Evolutionary conservation across 2,113 vertebrate genomes (phyloP), one percentile per base, ranked within the genome.

Genomic region (Pagrus major): DNA sequence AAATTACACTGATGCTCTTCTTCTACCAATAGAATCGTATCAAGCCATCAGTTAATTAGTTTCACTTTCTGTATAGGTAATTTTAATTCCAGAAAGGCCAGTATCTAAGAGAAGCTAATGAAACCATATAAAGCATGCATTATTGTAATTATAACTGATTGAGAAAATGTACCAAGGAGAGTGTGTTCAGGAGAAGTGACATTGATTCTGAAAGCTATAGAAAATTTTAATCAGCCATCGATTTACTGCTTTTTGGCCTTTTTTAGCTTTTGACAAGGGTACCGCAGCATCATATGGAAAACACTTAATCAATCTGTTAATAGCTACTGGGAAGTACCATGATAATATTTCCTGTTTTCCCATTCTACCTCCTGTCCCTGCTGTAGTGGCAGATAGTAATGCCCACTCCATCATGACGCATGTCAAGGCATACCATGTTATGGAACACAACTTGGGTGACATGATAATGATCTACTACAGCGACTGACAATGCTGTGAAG

Each of bases 381-480:
- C 66, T 35, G 42, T 6, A 55, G 47, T 18, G 1, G 54, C 35
- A 58, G 59, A 35, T 58, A 29, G 29, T 29, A n/a, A 29, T 39
- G 70, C 59, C 9, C 1, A 9, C n/a, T 78, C n/a, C 20, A 37
- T 77, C 29, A 42, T 10, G 5, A 64, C 60, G 58, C 56, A 63
- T 64, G 59, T 80, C 21, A 59, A 39, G 41, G 7, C 29, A 25
- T 55, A 58, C 78, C 82, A 87, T 11, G 25, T 72, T 37, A 37
- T 29, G 18, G 66, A 18, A 61, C 56, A 29, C 65, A 41, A 15
- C 64, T 46, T 8, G 0, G 42, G 4, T 70, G 73, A 83, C 59
- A 65, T 69, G 74, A 80, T 73, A 59, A 84, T 85, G 72, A 86
- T 71, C 59, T 59, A 6, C 27, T 56, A n/a, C 51, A 37, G 68